Evolutionary conservation across 2,888 invertebrate species (phyloP).

Genomic region (Diogma glabrata): DNA sequence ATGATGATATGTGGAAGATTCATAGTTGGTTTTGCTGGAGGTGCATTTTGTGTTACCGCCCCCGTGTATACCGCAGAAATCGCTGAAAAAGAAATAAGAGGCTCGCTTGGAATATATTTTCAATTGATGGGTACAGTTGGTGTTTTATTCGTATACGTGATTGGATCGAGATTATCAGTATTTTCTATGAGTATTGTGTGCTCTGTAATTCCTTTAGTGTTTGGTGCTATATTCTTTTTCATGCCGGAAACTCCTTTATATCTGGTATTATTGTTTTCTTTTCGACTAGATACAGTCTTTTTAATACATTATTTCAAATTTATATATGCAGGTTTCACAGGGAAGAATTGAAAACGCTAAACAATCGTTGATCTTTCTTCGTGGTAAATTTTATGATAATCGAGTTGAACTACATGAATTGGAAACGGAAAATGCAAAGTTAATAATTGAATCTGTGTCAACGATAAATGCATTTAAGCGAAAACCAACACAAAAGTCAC

Average conservation of each 20-base stretch:
- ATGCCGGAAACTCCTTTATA: conserved; percentile 82
- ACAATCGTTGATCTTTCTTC: conserved; percentile 54
- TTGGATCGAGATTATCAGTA: conserved; percentile 39
- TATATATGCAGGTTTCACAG: too few relatives aligned
- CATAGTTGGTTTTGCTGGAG: conserved; percentile 38
- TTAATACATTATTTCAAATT: too few relatives aligned
- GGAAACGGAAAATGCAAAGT: conserved; percentile 40
- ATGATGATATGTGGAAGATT: conserved; percentile 33
- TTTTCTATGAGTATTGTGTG: conserved; percentile 30
- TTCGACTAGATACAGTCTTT: too few relatives aligned
- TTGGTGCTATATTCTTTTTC: conserved; percentile 58
- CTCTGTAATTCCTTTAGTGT: conserved; percentile 45
- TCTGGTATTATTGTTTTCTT: conserved; percentile 45
- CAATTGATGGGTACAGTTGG: conserved; percentile 78
- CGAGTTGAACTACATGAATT: conserved; percentile 52
- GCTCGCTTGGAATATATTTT: conserved; percentile 74
- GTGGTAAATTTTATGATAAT: conserved; percentile 60
- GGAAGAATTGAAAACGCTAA: conserved; percentile 54
- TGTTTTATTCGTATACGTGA: conserved; percentile 62
- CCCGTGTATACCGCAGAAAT: conserved; percentile 82
- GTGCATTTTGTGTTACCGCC: conserved; percentile 71
- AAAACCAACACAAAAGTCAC: conserved; percentile 48
- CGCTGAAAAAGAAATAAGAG: conserved; percentile 69
- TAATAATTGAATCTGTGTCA: conserved; percentile 42
- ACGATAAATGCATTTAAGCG: conserved; percentile 45